These are phyloP conservation scores for Lithophane socia DNA, from an alignment of 2,888 invertebrate species.

Conservation along the genomic window DNA sequence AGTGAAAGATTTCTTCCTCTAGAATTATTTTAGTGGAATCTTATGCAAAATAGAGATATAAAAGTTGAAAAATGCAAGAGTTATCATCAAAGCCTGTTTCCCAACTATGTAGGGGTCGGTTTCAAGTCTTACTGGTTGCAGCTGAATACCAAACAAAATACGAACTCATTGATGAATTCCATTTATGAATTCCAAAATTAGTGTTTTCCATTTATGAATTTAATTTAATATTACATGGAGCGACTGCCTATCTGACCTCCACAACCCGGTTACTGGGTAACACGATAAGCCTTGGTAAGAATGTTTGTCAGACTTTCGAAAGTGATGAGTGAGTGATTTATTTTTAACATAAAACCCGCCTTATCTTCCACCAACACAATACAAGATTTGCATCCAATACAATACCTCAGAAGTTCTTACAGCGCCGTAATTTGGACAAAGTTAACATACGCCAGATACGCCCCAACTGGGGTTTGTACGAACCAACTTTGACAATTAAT, in stretches of 20 bases:
- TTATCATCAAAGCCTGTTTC: not conserved
- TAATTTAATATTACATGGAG: not conserved
- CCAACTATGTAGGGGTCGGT: not conserved
- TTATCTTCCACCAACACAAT: constrained; percentile 42
- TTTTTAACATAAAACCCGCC: not conserved
- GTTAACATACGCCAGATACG: constrained; percentile 75
- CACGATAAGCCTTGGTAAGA: not conserved
- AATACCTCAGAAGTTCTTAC: constrained; percentile 61
- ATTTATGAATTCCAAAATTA: too few species aligned
- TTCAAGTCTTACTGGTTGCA: not conserved
- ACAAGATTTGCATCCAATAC: constrained; percentile 62
- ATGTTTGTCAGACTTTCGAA: not conserved
- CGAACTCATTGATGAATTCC: too few species aligned
- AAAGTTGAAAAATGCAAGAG: not conserved
- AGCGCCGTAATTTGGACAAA: constrained; percentile 70
- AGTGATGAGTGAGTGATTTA: not conserved
- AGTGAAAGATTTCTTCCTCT: not conserved
- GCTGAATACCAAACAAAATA: not conserved
- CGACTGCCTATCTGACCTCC: too few species aligned
- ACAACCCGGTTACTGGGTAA: not conserved
- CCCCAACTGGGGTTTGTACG: constrained; percentile 64
- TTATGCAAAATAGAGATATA: not conserved
- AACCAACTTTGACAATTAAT: constrained; percentile 83
- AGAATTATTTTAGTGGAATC: not conserved
- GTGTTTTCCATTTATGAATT: too few species aligned